Evolutionary conservation across 2,113 vertebrate genomes (phyloP).

Genomic region (Mastomys coucha): DNA sequence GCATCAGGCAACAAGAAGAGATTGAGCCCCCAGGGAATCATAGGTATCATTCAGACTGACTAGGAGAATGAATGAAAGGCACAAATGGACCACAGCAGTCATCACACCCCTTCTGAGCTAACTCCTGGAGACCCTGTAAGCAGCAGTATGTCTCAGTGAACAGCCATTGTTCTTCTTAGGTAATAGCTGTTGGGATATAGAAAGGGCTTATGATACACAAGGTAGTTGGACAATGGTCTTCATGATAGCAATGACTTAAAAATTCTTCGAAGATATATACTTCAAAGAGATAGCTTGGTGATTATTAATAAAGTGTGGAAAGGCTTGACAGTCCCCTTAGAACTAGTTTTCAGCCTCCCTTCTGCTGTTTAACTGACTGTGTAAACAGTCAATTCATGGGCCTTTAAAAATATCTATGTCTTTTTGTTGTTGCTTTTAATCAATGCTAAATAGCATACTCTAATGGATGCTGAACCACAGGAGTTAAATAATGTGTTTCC

Average conservation of each 20-base stretch:
- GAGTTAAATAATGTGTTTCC: not conserved
- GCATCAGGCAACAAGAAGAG: constrained; percentile 46
- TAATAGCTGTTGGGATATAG: not conserved
- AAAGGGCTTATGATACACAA: not conserved
- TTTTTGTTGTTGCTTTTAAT: not conserved
- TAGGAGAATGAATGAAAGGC: constrained; percentile 69
- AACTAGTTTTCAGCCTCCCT: not conserved
- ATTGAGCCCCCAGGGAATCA: constrained; percentile 67
- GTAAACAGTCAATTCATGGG: not conserved
- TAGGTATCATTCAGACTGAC: constrained; percentile 79
- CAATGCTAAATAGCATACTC: not conserved
- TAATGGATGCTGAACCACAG: not conserved
- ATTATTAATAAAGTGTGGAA: not conserved
- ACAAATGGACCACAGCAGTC: not conserved
- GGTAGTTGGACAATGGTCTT: not conserved
- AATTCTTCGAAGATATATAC: not conserved
- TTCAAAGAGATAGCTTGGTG: not conserved
- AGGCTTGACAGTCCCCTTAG: not conserved
- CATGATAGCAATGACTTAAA: not conserved
- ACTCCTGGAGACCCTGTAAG: not conserved
- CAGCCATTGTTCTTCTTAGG: not conserved
- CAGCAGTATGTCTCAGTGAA: not conserved
- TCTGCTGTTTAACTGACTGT: not conserved
- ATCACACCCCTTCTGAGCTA: not conserved
- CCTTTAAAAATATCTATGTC: not conserved